A percentile compares a stretch with the other conserved stretches of the same genome.
These are phyloP conservation scores for Drosophila limbata DNA, from an alignment of 2,888 invertebrate species.

Conservation along the genomic window DNA sequence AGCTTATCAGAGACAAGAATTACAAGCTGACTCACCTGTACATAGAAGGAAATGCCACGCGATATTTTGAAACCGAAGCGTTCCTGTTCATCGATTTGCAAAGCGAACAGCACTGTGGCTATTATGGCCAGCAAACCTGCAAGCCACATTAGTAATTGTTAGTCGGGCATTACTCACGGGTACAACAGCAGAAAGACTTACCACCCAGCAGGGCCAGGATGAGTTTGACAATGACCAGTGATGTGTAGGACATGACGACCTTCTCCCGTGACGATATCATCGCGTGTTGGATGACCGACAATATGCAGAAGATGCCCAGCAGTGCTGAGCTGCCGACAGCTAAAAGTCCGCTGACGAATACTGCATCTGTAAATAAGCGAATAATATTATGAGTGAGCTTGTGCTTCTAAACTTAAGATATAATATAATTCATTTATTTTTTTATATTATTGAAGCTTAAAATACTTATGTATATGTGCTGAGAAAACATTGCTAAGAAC, in stretches of 20 bases:
- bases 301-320: constrained; percentile 91
- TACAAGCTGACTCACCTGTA: constrained; percentile 89
- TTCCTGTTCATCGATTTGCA: constrained; percentile 92
- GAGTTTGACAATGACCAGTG: constrained; percentile 92
- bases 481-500: too few relatives aligned
- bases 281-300: constrained; percentile 93
- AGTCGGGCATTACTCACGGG: neutral
- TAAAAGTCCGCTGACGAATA: constrained; percentile 92
- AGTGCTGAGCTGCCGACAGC: constrained; percentile 91
- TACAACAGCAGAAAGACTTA: constrained; percentile 85
- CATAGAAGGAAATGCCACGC: constrained; percentile 94
- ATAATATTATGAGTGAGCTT: neutral
- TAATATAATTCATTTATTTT: neutral
- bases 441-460: too few relatives aligned
- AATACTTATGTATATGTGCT: too few relatives aligned
- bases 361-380: constrained; percentile 88
- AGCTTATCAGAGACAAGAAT: neutral
- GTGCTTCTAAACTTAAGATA: too few relatives aligned
- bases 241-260: constrained; percentile 91
- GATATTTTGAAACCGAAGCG: constrained; percentile 90
- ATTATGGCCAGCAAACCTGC: constrained; percentile 92
- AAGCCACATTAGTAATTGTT: constrained; percentile 1
- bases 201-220: constrained; percentile 91
- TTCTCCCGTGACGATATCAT: constrained; percentile 94
- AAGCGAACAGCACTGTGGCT: constrained; percentile 92